These are phyloP conservation scores for Aeoliscus strigatus DNA, from an alignment of 2,797 vertebrate genomes.

Conservation along the genomic window DNA sequence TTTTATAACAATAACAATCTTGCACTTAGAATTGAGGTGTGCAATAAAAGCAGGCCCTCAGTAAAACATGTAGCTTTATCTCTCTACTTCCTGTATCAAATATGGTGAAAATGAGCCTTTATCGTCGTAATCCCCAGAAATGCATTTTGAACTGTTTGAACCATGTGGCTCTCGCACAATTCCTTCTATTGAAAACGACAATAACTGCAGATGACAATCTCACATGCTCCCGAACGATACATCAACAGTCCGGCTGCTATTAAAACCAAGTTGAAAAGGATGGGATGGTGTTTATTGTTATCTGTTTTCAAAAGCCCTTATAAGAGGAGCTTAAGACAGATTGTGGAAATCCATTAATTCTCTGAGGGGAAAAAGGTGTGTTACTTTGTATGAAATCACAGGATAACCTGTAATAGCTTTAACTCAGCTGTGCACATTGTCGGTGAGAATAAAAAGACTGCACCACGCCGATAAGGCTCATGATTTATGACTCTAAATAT, in stretches of 20 bases:
- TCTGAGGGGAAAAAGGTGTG: slow-evolving; percentile 81
- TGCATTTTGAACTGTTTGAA: slow-evolving; percentile 83
- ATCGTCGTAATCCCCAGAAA: slow-evolving; percentile 83
- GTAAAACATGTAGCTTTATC: no score
- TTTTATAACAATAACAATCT: no score
- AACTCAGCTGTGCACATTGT: slow-evolving; percentile 69
- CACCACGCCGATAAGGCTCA: slow-evolving; percentile 49
- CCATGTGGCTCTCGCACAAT: slow-evolving; percentile 71
- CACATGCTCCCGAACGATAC: slow-evolving; percentile 72
- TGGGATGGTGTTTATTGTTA: slow-evolving; percentile 80
- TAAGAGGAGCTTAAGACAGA: slow-evolving; percentile 85
- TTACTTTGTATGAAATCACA: slow-evolving; percentile 86
- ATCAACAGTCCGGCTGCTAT: slow-evolving; percentile 78
- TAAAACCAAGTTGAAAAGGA: slow-evolving; percentile 71
- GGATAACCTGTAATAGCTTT: slow-evolving; percentile 81
- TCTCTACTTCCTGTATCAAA: slow-evolving; percentile 43
- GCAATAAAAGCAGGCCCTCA: no score
- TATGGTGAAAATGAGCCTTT: slow-evolving; percentile 79
- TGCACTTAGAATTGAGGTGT: no score
- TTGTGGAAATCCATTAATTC: slow-evolving; percentile 98
- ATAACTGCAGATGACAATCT: slow-evolving; percentile 77
- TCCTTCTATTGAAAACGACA: slow-evolving; percentile 68
- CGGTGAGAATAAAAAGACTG: slow-evolving; percentile 64
- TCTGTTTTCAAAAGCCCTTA: slow-evolving; percentile 83
- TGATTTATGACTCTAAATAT: slow-evolving; percentile 36